Evolutionary conservation across 2,797 vertebrate genomes (phyloP).

Genomic region (Thamnophis elegans): DNA sequence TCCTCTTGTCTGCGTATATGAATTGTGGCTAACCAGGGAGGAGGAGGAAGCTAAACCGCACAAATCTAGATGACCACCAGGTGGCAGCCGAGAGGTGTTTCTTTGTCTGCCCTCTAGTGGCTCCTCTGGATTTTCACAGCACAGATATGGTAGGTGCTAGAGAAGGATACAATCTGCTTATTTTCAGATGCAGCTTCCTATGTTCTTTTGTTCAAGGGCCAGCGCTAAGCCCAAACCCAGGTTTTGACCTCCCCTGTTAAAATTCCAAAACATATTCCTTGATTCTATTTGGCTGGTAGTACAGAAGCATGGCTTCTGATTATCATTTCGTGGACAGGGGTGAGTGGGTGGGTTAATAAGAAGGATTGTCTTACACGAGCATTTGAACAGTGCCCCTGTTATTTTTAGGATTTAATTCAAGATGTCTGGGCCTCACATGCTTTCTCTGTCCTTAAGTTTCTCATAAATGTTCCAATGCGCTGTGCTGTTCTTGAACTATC

Average conservation of each 20-base stretch:
- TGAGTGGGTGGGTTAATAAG: not conserved
- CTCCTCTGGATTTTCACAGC: not conserved
- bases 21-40: not conserved
- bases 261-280: not conserved
- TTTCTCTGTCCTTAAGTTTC: not conserved
- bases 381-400: not conserved
- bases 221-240: not conserved
- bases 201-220: not conserved
- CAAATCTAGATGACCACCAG: not conserved
- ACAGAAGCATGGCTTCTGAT: not conserved
- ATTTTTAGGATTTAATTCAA: not conserved
- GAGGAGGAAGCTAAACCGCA: not conserved
- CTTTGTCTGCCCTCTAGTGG: not conserved
- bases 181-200: not conserved
- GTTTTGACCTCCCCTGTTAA: not conserved
- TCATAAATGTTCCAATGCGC: not conserved
- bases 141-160: not conserved
- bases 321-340: not conserved
- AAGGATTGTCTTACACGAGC: not conserved
- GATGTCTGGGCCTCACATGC: not conserved
- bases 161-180: not conserved
- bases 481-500: not conserved
- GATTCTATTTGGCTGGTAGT: not conserved
- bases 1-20: not conserved
- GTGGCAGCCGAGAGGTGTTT: not conserved